Evolutionary conservation across 2,888 invertebrate species (phyloP).

Genomic region (Tyria jacobaeae): DNA sequence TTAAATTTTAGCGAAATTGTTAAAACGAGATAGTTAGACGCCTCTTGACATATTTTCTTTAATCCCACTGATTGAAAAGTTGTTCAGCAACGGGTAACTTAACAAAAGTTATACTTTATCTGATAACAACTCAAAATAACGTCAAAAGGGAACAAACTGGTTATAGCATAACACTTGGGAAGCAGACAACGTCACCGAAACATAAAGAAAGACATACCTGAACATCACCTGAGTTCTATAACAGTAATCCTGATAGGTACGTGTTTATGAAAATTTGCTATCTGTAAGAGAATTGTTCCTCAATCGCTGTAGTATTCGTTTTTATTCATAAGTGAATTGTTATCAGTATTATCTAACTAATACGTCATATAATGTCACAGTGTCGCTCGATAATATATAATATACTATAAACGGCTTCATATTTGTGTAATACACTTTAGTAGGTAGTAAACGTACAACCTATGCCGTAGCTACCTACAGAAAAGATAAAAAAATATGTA

Average conservation of each 20-base stretch:
- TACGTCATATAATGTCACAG: conserved; percentile 34
- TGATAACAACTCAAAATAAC: too few relatives aligned
- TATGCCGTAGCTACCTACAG: conserved; percentile 3
- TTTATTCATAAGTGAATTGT: conserved; percentile 58
- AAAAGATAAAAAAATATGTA: conserved; percentile 4
- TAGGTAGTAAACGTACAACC: conserved; percentile 4
- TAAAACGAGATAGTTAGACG: neutral
- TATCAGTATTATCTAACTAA: conserved; percentile 57
- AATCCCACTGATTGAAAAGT: too few relatives aligned
- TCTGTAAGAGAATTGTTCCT: conserved; percentile 21
- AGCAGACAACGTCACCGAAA: too few relatives aligned
- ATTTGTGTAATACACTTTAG: neutral
- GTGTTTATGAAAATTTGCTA: neutral
- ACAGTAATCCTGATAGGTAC: neutral
- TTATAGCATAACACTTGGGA: too few relatives aligned
- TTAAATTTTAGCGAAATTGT: neutral
- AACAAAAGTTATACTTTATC: too few relatives aligned
- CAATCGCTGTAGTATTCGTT: conserved; percentile 31
- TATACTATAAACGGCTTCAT: conserved; percentile 6
- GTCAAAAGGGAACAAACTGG: too few relatives aligned
- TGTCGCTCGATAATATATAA: neutral
- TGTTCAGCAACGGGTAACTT: too few relatives aligned
- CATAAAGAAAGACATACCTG: too few relatives aligned
- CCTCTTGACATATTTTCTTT: too few relatives aligned
- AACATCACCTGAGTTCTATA: neutral